Base-by-base conservation (phyloP, 2,113 vertebrate genomes). In the Vicugna pacos region DNA sequence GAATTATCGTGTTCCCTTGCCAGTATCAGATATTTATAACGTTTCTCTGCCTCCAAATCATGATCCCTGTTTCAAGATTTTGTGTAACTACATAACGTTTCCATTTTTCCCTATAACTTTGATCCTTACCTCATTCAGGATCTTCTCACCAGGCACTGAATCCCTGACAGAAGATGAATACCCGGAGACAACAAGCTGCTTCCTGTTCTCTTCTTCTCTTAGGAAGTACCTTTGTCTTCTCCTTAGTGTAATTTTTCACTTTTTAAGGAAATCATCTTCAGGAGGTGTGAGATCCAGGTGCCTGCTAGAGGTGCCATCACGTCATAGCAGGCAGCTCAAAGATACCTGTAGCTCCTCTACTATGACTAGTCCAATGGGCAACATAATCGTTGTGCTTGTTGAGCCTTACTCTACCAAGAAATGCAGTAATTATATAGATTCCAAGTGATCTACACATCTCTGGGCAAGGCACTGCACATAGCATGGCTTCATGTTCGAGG, bases 351-450 rank as follows among this genome's bases (percentile, higher is more conserved):
- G 22, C 22, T 35, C 3, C 56, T 62, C 1, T 30, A 19, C 12
- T 3, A 50, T 1, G 60, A 14, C 17, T 4, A 2, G 1, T 38
- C n/a, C 7, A 2, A 10, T 30, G 4, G 5, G 19, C 69, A 42
- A 4, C 20, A 42, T 2, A 42, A 42, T 80, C 1, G 8, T 3
- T 20, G 8, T 15, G 16, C 12, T 2, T 48, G 7, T 6, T 26
- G 30, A 64, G 42, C 32, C 8, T 64, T 17, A 19, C 11, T 60
- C 32, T 42, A 38, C 48, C 22, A 15, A 56, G 20, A 91, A 7
- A 16, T 19, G 17, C 16, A 28, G 26, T 9, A 9, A 72, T 38
- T 22, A 38, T 20, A 42, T 1, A 20, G 11, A 72, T 5, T 24
- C 2, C 42, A 56, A 56, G 54, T 56, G 17, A 13, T 58, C 11